A percentile compares a stretch with the other conserved stretches of the same genome.
Evolutionary conservation across 2,888 invertebrate species (phyloP).

Genomic region (Nymphalis polychloros): DNA sequence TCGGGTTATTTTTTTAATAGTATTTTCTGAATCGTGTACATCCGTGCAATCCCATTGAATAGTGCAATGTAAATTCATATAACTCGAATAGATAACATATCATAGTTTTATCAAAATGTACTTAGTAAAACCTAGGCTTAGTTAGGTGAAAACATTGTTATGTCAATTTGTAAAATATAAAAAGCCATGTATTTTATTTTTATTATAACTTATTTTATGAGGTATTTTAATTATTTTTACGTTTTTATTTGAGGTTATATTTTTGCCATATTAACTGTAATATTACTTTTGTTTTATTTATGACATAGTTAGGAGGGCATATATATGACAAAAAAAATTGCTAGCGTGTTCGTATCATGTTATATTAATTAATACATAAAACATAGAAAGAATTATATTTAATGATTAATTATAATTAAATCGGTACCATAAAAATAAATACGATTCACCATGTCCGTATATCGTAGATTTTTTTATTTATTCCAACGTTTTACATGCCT

Average conservation of each 20-base stretch:
- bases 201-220: not conserved
- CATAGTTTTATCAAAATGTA: constrained; percentile 51
- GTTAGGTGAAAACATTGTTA: constrained; percentile 31
- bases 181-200: not conserved
- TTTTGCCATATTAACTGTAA: not conserved
- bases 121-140: constrained; percentile 28
- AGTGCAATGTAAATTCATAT: constrained; percentile 47
- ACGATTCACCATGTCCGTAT: too few species aligned
- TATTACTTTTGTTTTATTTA: not conserved
- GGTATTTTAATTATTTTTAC: too few species aligned
- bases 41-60: constrained; percentile 23
- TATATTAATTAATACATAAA: not conserved
- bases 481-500: too few species aligned
- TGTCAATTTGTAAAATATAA: constrained; percentile 27
- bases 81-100: constrained; percentile 71
- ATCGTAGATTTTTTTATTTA: too few species aligned
- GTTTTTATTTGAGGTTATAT: not conserved
- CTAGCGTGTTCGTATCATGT: not conserved
- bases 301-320: not conserved
- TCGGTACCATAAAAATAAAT: too few species aligned
- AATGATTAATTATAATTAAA: not conserved
- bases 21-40: constrained; percentile 5
- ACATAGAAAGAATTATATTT: not conserved
- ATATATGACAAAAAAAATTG: not conserved
- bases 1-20: too few species aligned